Evolutionary conservation across 2,797 vertebrate genomes (phyloP).

Genomic region (Hipposideros larvatus): DNA sequence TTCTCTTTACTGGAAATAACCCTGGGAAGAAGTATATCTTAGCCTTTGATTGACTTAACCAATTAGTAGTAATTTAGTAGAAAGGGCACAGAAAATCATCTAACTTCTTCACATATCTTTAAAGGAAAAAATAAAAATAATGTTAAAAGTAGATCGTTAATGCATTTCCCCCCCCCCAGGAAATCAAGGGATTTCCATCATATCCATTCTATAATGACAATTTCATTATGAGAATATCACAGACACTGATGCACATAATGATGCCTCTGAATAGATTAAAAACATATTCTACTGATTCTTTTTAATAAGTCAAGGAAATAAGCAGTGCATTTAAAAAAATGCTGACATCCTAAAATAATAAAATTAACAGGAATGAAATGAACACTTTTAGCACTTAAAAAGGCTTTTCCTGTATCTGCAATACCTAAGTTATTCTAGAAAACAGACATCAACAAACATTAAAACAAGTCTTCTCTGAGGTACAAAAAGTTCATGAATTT

Average conservation of each 20-base stretch:
- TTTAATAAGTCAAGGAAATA: conserved; percentile 32
- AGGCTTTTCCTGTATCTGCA: background rate
- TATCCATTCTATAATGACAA: background rate
- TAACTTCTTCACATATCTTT: conserved; percentile 4
- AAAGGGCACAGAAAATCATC: background rate
- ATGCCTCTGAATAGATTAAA: background rate
- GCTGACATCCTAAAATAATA: background rate
- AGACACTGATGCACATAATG: background rate
- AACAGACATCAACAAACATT: background rate
- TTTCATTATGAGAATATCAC: background rate
- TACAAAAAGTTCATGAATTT: conserved; percentile 44
- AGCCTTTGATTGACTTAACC: background rate
- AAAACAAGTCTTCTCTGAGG: background rate
- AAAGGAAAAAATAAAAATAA: conserved; percentile 29
- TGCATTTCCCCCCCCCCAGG: background rate
- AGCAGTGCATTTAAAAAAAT: background rate
- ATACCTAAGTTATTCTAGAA: background rate
- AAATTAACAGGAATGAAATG: background rate
- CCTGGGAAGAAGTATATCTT: background rate
- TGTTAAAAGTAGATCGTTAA: background rate
- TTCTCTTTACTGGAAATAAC: conserved; percentile 9
- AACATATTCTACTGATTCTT: background rate
- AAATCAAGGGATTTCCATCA: conserved; percentile 25
- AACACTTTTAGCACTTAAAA: background rate
- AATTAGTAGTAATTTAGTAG: conserved; percentile 12